Conservation (phyloP, 2,113 vertebrate species). For the Odocoileus hemionus region DNA sequence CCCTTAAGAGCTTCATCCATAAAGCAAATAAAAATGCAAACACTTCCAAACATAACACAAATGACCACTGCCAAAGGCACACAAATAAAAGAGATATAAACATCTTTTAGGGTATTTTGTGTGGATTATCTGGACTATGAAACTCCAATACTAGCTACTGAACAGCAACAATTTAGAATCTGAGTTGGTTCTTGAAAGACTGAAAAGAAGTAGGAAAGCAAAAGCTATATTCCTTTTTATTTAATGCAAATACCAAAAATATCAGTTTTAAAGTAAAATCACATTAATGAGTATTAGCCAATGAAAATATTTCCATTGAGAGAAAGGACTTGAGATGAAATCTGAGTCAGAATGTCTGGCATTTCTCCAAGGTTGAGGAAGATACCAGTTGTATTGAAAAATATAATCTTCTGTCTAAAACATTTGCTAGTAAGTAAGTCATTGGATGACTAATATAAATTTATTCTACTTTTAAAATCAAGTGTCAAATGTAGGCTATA, state of each 20-base stretch:
- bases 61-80: neutral
- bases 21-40: neutral
- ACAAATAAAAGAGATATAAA: neutral
- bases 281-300: neutral
- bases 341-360: neutral
- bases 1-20: neutral
- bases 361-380: neutral
- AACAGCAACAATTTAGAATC: neutral
- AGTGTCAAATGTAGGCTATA: neutral
- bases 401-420: neutral
- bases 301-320: neutral
- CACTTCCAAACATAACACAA: neutral
- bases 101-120: neutral
- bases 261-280: neutral
- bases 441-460: neutral
- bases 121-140: neutral
- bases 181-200: neutral
- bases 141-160: neutral
- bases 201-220: neutral
- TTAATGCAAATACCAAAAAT: neutral
- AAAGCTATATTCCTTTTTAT: neutral
- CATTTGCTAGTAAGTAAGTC: neutral
- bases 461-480: neutral
- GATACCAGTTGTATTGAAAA: neutral
- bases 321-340: neutral